A percentile compares a stretch with the other conserved stretches of the same genome.
Evolutionary conservation across 2,797 vertebrate species (phyloP).

Genomic region (Echiichthys vipera): DNA sequence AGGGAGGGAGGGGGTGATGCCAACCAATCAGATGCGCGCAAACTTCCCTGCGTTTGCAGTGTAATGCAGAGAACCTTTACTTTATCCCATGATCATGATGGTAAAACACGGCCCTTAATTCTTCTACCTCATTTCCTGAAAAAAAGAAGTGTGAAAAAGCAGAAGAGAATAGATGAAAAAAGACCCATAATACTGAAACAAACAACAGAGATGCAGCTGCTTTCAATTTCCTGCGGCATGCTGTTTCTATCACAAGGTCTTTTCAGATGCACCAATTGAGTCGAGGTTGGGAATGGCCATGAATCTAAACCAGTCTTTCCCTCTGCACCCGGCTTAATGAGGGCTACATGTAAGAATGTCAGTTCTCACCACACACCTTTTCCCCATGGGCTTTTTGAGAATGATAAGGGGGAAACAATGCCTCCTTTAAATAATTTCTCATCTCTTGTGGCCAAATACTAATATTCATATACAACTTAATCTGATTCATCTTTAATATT

Average conservation of each 20-base stretch:
- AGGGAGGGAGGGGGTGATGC: constrained; percentile 14
- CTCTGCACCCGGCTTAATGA: constrained; percentile 69
- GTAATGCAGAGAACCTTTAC: constrained; percentile 25
- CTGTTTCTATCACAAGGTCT: constrained; percentile 77
- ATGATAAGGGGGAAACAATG: constrained; percentile 41
- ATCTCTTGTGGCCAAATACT: constrained; percentile 11
- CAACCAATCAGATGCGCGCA: constrained; percentile 34
- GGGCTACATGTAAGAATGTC: constrained; percentile 66
- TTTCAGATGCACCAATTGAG: constrained; percentile 71
- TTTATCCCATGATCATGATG: constrained; percentile 16
- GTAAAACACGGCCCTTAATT: constrained; percentile 1
- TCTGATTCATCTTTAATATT: too few species aligned
- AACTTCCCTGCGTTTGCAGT: constrained; percentile 17
- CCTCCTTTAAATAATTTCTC: constrained; percentile 34
- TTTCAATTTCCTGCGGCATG: constrained; percentile 80
- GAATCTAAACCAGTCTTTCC: constrained; percentile 77
- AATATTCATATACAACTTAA: constrained; percentile 19
- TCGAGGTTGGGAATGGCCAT: constrained; percentile 67
- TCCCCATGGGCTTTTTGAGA: constrained; percentile 42
- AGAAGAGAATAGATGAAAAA: constrained; percentile 7
- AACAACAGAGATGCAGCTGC: constrained; percentile 77
- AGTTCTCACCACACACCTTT: constrained; percentile 66
- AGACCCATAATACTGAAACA: constrained; percentile 59
- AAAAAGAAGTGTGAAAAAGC: constrained; percentile 41
- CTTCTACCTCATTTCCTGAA: constrained; percentile 16